Evolutionary conservation across 2,888 invertebrate species (phyloP), one percentile per base, ranked within the genome.

Genomic region (Ornithoptera priamus): DNA sequence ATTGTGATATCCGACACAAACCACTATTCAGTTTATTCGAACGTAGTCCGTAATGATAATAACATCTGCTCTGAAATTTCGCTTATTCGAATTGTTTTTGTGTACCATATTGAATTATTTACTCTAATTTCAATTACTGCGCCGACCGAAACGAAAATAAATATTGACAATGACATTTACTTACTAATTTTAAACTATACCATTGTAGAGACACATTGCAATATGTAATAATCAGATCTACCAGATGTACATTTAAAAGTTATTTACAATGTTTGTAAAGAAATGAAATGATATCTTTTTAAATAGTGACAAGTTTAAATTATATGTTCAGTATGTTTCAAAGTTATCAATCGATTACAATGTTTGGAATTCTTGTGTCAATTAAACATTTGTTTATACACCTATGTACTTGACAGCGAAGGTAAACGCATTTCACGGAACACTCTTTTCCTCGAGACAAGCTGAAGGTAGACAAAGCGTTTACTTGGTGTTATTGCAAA

Each of bases 361-460:
- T 89, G 89, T 88, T 90, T 88, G 82, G 81, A 86, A 91, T 89
- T 89, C 88, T 81, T 84, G 78, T 79, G 85, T 86, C 87, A 89
- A 88, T 89, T 90, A 88, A 87, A 86, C 80, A 82, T 78, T 80
- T 89, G 86, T 90, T 90, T 89, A 86, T 89, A 89, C 18, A 53
- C 53, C 6, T 87, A 89, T 86, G 89, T 74, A 75, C 74, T 75
- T 80, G 85, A 85, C 85, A 86, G 79, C 77, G 79, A 83, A 79
- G 75, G 78, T 77, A 74, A 78, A 80, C 77, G 78, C 79, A 85
- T 86, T 90, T 83, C 88, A 83, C 77, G 79, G 85, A 88, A 88
- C 80, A 77, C 78, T 76, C 80, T 77, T 80, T 82, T 79, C 81
- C 73, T 75, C 80, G 80, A 81, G 80, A 79, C 78, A 64, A 17